A percentile compares a stretch with the other conserved stretches of the same genome.
Conservation (phyloP, 2,888 invertebrate genomes). For the Congeria kusceri region DNA sequence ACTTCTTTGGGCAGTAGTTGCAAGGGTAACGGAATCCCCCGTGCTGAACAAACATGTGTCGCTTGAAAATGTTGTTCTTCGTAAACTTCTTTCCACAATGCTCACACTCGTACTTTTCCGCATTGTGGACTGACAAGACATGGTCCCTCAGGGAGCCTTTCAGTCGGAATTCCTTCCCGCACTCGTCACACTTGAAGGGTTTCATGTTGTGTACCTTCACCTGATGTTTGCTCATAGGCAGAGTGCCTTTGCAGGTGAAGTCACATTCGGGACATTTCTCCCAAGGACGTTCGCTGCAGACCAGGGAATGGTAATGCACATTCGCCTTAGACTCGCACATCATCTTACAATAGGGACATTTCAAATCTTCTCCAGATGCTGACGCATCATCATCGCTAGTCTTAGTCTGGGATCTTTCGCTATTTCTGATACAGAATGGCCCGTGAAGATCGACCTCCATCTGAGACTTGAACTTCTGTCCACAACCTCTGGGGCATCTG, state of each 20-base stretch:
- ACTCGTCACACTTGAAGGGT: constrained; percentile 25
- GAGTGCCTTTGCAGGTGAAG: constrained; percentile 25
- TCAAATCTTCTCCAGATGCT: background rate
- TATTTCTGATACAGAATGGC: constrained; percentile 22
- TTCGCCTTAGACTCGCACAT: constrained; percentile 4
- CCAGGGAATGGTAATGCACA: constrained; percentile 17
- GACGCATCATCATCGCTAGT: background rate
- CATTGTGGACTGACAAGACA: constrained; percentile 13
- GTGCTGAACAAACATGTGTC: constrained; percentile 33
- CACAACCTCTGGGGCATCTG: constrained; percentile 36
- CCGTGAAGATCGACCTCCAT: constrained; percentile 28
- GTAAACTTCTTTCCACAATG: constrained; percentile 33
- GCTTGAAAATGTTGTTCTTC: constrained; percentile 28
- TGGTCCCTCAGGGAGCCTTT: constrained; percentile 29
- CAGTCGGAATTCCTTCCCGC: constrained; percentile 13
- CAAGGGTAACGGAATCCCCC: constrained; percentile 26
- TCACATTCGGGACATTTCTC: constrained; percentile 28
- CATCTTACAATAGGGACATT: constrained; percentile 22
- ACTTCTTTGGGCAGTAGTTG: constrained; percentile 31
- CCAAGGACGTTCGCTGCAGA: constrained; percentile 13
- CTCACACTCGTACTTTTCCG: constrained; percentile 27
- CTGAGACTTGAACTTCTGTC: constrained; percentile 16
- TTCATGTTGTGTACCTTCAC: constrained; percentile 21
- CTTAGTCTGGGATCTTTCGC: background rate
- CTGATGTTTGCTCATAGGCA: constrained; percentile 30